phyloP scores from a whole-genome alignment of 2,797 vertebrate genomes.

The Moxostoma hubbsi region DNA sequence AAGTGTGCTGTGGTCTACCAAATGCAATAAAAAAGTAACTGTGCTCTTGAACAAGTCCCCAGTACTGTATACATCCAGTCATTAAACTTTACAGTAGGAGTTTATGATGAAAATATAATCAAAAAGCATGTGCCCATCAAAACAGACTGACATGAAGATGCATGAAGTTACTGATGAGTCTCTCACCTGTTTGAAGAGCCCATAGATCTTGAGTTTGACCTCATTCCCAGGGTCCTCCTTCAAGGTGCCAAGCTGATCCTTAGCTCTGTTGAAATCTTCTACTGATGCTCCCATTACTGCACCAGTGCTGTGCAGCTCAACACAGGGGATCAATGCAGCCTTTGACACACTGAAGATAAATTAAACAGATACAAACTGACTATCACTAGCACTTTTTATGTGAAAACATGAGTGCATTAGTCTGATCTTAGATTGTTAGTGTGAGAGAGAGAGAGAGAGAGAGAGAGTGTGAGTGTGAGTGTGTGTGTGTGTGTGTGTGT shows the following conservation, averaged over 20 bases:
- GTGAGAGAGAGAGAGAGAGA: too few species aligned
- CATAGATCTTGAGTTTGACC: constrained; percentile 89
- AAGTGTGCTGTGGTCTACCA: too few species aligned
- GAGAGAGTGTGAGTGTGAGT: too few species aligned
- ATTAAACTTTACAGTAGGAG: too few species aligned
- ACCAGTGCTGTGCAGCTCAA: constrained; percentile 72
- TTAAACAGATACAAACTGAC: background rate
- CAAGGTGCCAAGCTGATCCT: constrained; percentile 79
- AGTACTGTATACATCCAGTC: too few species aligned
- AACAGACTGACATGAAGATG: background rate
- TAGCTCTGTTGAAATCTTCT: constrained; percentile 85
- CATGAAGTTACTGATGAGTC: background rate
- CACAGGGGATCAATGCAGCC: constrained; percentile 51
- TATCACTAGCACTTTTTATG: background rate
- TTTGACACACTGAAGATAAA: constrained; percentile 50
- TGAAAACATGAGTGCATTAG: too few species aligned
- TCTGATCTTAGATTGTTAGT: background rate
- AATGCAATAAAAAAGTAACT: too few species aligned
- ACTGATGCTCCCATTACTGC: constrained; percentile 74
- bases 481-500: too few species aligned
- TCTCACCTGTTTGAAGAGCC: constrained; percentile 91
- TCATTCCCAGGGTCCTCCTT: constrained; percentile 89
- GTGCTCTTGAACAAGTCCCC: too few species aligned
- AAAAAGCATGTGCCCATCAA: too few species aligned
- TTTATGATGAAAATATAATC: too few species aligned